A percentile compares a stretch with the other conserved stretches of the same genome.
These are phyloP conservation scores for Melanerpes aurifrons DNA, from an alignment of 2,113 vertebrate species.

Conservation along the genomic window DNA sequence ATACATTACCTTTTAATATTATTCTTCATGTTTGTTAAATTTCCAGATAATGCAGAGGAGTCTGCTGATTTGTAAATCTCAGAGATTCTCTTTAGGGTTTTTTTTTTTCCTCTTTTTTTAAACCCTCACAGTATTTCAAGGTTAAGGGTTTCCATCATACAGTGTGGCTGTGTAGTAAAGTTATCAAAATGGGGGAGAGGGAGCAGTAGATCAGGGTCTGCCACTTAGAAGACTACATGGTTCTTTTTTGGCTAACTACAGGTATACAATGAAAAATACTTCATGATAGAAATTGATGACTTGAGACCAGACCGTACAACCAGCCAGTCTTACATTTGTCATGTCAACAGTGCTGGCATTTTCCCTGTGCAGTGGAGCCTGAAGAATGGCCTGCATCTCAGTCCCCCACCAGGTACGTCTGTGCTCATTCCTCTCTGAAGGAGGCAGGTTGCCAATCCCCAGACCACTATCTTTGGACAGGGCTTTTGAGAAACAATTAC, in stretches of 20 bases:
- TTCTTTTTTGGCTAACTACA: slow-evolving; percentile 64
- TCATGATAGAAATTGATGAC: slow-evolving; percentile 91
- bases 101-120: not conserved
- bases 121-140: not conserved
- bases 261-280: slow-evolving; percentile 91
- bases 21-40: not conserved
- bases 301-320: slow-evolving; percentile 77
- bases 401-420: slow-evolving; percentile 86
- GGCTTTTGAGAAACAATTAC: not conserved
- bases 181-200: not conserved
- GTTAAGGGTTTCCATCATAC: not conserved
- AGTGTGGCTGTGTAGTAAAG: not conserved
- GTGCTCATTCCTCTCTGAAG: not conserved
- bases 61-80: not conserved
- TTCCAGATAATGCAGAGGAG: not conserved
- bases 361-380: slow-evolving; percentile 91
- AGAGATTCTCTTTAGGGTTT: not conserved
- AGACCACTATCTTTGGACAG: not conserved
- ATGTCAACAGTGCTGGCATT: slow-evolving; percentile 77
- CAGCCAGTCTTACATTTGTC: slow-evolving; percentile 75
- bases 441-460: not conserved
- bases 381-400: slow-evolving; percentile 90
- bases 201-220: not conserved
- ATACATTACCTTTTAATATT: not conserved
- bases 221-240: not conserved